phyloP scores from a whole-genome alignment of 2,888 invertebrate genomes.

The Epicampocera succincta region DNA sequence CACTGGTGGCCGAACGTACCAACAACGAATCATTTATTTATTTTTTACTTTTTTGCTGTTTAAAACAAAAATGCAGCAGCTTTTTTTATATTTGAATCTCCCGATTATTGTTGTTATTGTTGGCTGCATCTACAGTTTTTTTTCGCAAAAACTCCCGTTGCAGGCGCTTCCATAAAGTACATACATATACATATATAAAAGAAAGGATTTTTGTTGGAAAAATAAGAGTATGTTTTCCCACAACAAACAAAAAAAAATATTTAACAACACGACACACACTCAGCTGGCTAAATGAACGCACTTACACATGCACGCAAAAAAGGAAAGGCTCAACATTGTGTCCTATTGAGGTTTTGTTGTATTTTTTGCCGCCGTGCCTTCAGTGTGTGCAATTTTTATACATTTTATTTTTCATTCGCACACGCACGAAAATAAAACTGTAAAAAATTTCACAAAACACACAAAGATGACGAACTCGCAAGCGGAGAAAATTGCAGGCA shows the following conservation, averaged over 20 bases:
- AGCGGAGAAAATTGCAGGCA: slow-evolving; percentile 16
- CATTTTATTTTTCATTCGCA: slow-evolving; percentile 79
- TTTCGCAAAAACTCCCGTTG: slow-evolving; percentile 15
- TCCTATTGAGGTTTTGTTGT: slow-evolving; percentile 70
- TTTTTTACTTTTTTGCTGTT: slow-evolving; percentile 16
- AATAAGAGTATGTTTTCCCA: slow-evolving; percentile 29
- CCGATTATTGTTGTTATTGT: slow-evolving; percentile 17
- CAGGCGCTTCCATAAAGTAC: slow-evolving; percentile 29
- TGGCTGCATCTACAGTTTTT: slow-evolving; percentile 10
- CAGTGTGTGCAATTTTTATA: slow-evolving; percentile 66
- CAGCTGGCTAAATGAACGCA: background rate
- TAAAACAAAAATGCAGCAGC: slow-evolving; percentile 37
- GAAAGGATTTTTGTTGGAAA: slow-evolving; percentile 15
- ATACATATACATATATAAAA: no score
- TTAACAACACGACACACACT: slow-evolving; percentile 24
- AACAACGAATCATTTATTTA: slow-evolving; percentile 44
- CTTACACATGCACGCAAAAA: slow-evolving; percentile 44
- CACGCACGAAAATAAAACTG: slow-evolving; percentile 78
- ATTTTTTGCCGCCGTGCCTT: slow-evolving; percentile 49
- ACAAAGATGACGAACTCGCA: slow-evolving; percentile 26
- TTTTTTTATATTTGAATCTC: slow-evolving; percentile 27
- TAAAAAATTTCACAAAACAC: slow-evolving; percentile 73
- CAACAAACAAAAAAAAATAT: slow-evolving; percentile 32
- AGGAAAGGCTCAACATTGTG: slow-evolving; percentile 65
- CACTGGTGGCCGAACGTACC: slow-evolving; percentile 35